phyloP scores from a whole-genome alignment of 2,113 vertebrate genomes.

The Peromyscus californicus region DNA sequence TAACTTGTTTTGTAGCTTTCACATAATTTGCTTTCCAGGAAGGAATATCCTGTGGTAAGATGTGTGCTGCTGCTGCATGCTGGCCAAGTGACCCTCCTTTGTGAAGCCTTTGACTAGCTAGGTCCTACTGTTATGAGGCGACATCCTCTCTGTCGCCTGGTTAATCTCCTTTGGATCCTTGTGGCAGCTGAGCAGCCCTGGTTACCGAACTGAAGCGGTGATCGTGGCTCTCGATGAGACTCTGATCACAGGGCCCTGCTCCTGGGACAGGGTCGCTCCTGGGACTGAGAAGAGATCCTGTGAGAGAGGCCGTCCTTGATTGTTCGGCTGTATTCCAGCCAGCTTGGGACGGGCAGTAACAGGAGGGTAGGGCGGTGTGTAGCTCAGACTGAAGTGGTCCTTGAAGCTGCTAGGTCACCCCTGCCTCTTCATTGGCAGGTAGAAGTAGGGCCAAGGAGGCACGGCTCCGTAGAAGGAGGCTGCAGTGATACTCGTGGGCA shows the following conservation, averaged over 20 bases:
- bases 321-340: not conserved
- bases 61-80: rapidly evolving
- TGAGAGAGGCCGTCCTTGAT: rapidly evolving
- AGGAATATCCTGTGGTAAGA: not conserved
- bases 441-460: not conserved
- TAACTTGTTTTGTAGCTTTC: not conserved
- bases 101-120: rapidly evolving
- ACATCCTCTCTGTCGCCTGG: not conserved
- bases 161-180: not conserved
- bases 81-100: not conserved
- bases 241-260: not conserved
- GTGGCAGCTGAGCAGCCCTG: not conserved
- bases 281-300: not conserved
- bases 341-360: not conserved
- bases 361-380: too few relatives aligned
- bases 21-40: not conserved
- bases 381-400: not conserved
- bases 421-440: not conserved
- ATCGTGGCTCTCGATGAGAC: not conserved
- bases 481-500: not conserved
- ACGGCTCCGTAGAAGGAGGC: not conserved
- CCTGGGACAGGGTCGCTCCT: not conserved
- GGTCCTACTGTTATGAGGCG: not conserved
- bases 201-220: not conserved
- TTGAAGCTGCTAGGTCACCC: not conserved